Evolutionary conservation across 92 coral and sea anemone genomes (phyloP), one percentile per base, ranked within the genome.

Genomic region (Bergia sp.): DNA sequence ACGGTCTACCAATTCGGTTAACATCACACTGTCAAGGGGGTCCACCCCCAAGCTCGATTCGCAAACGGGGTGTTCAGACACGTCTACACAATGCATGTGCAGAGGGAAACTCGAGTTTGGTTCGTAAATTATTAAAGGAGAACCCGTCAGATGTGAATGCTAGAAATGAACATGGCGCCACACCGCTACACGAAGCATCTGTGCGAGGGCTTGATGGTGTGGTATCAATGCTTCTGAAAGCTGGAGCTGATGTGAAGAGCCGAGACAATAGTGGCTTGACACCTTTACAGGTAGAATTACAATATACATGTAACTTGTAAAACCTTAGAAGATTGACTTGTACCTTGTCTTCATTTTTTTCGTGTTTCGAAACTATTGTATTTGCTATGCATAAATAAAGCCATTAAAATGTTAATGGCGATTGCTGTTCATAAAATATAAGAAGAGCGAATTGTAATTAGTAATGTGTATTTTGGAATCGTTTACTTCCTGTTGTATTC

Each of bases 21-120:
- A 89, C 93, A 73, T 95, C 93, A 29, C 91, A 86, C 73, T 94
- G 97, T 55, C 83, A 77, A 16, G 99, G 99, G 73, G 91, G 90
- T 39, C 95, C 96, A 79, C 99, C 99, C 85, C 99, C 99, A n/a
- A 80, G 95, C 44, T 95, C 97, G 10, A 85, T 95, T 57, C 89
- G 98, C 77, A 96, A 93, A 84, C 91, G 82, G 85, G 98, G 96
- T 69, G 88, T 93, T 69, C 94, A 93, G 71, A 94, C 99, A 11
- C 84, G 91, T 39, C 85, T 96, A 55, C 98, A 94, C 76, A 86
- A 82, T 53, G 98, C 99, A 72, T 95, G 98, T 79, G 85, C 80
- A 38, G 96, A 93, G 81, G 96, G 99, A 15, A 95, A 97, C 84
- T 89, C 90, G 8, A 91, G 64, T 66, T 81, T 94, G 41, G 96